Percentiles rank a stretch among this genome's conserved stretches.
phyloP scores from a whole-genome alignment of 1,140 invertebrate genomes.

The Drosophila hydei region DNA sequence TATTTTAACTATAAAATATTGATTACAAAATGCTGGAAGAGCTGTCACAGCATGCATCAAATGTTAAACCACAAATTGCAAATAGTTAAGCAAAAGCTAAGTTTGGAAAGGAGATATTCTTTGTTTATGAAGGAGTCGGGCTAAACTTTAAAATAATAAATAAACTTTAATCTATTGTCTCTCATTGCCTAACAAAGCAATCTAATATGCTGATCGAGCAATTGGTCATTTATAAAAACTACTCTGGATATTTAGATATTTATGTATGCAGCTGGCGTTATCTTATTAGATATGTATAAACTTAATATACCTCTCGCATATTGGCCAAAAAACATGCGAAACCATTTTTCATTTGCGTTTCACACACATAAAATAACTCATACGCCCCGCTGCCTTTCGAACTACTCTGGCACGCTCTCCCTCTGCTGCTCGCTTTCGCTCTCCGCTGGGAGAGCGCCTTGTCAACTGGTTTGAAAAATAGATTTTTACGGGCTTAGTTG shows the following conservation, averaged over 20 bases:
- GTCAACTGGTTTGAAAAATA: constrained; percentile 82
- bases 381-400: constrained; percentile 36
- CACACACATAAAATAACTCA: constrained; percentile 47
- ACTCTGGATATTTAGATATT: constrained; percentile 2
- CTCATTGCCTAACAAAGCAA: neutral
- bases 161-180: too few relatives aligned
- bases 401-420: constrained; percentile 19
- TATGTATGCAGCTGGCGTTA: constrained; percentile 27
- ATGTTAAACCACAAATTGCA: neutral
- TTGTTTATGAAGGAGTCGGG: neutral
- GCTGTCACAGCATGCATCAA: neutral
- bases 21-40: neutral
- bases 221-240: neutral
- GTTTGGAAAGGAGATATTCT: neutral
- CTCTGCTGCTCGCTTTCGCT: neutral
- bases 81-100: neutral
- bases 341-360: constrained; percentile 48
- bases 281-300: constrained; percentile 42
- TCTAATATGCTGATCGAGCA: neutral
- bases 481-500: constrained; percentile 81
- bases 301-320: constrained; percentile 41
- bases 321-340: constrained; percentile 16
- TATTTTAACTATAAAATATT: constrained; percentile 6
- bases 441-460: constrained; percentile 50
- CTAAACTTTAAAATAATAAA: too few relatives aligned